These are phyloP conservation scores for Paracanthobrama guichenoti DNA, from an alignment of 2,113 vertebrate genomes.

Conservation along the genomic window DNA sequence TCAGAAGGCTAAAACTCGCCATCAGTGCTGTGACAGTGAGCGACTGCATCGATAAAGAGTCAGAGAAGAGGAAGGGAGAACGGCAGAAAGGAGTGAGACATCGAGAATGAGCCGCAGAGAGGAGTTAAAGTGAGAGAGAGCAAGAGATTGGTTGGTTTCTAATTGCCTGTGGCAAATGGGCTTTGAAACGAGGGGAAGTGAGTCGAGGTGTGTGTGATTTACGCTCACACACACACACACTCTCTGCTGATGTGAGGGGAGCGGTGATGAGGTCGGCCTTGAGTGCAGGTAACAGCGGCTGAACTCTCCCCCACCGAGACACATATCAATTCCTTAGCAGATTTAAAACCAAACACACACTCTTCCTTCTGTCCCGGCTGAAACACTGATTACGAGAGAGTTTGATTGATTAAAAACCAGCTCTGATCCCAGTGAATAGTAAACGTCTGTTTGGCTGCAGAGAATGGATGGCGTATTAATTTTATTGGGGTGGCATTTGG, in stretches of 20 bases:
- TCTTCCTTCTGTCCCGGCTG: slow-evolving; percentile 15
- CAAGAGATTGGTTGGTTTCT: slow-evolving; percentile 40
- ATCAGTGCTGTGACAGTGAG: slow-evolving; percentile 58
- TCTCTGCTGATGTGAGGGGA: slow-evolving; percentile 34
- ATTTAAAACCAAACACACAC: slow-evolving; percentile 40
- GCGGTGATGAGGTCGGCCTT: slow-evolving; percentile 47
- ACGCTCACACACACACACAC: slow-evolving; percentile 35
- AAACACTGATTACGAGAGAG: slow-evolving; percentile 23
- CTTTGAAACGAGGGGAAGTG: slow-evolving; percentile 47
- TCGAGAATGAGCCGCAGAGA: slow-evolving; percentile 34
- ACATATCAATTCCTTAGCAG: slow-evolving; percentile 50
- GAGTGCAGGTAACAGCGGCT: slow-evolving; percentile 41
- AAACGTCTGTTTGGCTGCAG: slow-evolving; percentile 2
- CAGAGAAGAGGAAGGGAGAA: slow-evolving; percentile 22
- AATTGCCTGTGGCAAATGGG: slow-evolving; percentile 50
- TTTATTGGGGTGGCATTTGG: slow-evolving; percentile 6
- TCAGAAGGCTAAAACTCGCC: slow-evolving; percentile 62
- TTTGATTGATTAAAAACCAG: slow-evolving; percentile 36
- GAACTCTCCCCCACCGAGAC: slow-evolving; percentile 33
- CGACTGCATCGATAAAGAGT: slow-evolving; percentile 46
- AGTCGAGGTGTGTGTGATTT: slow-evolving; percentile 46
- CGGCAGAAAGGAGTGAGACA: not conserved
- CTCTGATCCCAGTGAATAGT: slow-evolving; percentile 3
- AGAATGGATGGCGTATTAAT: not conserved
- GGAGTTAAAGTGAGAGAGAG: slow-evolving; percentile 14